Evolutionary conservation across 2,113 vertebrate species (phyloP).

Genomic region (Anguilla japonica): DNA sequence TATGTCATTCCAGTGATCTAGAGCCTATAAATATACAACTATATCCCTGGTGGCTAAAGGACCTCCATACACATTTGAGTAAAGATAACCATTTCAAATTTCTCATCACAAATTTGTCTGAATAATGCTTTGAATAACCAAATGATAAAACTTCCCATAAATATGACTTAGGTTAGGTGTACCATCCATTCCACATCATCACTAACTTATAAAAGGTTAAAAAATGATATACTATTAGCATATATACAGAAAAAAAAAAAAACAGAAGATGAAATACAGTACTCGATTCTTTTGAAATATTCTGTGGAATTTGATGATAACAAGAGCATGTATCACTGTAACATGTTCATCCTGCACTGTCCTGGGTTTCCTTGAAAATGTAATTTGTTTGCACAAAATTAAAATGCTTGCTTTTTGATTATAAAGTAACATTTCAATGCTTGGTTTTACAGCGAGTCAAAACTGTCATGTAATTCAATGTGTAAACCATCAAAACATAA

Average conservation of each 20-base stretch:
- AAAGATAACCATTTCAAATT: slow-evolving; percentile 62
- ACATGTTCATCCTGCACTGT: slow-evolving; percentile 23
- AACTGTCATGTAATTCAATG: slow-evolving; percentile 38
- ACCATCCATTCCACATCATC: slow-evolving; percentile 24
- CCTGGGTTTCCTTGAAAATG: slow-evolving; percentile 18
- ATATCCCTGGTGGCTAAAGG: slow-evolving; percentile 65
- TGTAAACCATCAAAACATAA: slow-evolving; percentile 29
- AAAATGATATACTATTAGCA: slow-evolving; percentile 22
- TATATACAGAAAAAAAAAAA: slow-evolving; percentile 32
- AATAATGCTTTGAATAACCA: slow-evolving; percentile 46
- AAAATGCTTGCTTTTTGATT: slow-evolving; percentile 12
- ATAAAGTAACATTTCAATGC: slow-evolving; percentile 11
- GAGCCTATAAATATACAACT: slow-evolving; percentile 72
- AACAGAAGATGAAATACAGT: slow-evolving; percentile 22
- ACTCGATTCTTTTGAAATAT: slow-evolving; percentile 21
- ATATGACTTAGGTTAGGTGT: slow-evolving; percentile 21
- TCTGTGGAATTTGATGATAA: slow-evolving; percentile 15
- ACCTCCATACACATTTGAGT: slow-evolving; percentile 66
- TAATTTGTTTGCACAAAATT: slow-evolving; percentile 19
- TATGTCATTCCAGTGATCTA: slow-evolving; percentile 74
- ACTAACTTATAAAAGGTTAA: slow-evolving; percentile 24
- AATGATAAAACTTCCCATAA: slow-evolving; percentile 39
- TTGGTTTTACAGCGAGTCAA: slow-evolving; percentile 27
- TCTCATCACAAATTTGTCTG: slow-evolving; percentile 60
- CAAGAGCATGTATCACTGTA: slow-evolving; percentile 1